Conservation (phyloP, 2,888 invertebrate species). For the Laspeyria flexula region DNA sequence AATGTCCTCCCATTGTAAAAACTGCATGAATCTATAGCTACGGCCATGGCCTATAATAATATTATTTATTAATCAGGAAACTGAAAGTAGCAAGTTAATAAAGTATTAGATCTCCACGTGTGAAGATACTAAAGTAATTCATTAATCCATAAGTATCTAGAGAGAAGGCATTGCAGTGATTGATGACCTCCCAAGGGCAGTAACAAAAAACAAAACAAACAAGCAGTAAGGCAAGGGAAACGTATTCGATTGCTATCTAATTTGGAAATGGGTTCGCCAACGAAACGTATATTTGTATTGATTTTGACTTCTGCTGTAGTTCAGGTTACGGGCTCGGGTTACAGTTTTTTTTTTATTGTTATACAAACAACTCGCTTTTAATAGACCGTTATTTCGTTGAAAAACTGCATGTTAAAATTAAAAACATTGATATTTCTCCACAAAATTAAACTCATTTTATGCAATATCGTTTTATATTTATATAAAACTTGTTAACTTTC, state of each 20-base stretch:
- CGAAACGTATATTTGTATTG: constrained; percentile 32
- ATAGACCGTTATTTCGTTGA: no score
- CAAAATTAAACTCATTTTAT: no score
- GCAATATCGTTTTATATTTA: no score
- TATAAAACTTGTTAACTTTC: no score
- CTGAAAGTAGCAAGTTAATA: no score
- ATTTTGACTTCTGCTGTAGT: constrained; percentile 11
- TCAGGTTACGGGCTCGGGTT: constrained; percentile 16
- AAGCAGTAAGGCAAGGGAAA: constrained; percentile 26
- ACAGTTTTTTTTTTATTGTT: constrained; percentile 4
- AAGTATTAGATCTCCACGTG: not conserved
- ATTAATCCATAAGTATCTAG: constrained; percentile 17
- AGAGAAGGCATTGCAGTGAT: constrained; percentile 48
- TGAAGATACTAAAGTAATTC: constrained; percentile 13
- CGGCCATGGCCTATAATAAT: no score
- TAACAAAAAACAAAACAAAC: constrained; percentile 43
- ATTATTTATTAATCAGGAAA: no score
- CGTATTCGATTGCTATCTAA: constrained; percentile 50
- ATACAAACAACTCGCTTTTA: no score
- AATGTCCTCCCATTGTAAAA: no score
- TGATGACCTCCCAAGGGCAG: constrained; percentile 49
- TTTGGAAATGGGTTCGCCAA: constrained; percentile 53
- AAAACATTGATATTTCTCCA: no score
- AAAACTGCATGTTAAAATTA: no score
- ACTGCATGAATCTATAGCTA: no score